Percentiles rank a stretch among this genome's conserved stretches.
Conservation (phyloP, 2,797 vertebrate species). For the Eutrigla gurnardus region DNA sequence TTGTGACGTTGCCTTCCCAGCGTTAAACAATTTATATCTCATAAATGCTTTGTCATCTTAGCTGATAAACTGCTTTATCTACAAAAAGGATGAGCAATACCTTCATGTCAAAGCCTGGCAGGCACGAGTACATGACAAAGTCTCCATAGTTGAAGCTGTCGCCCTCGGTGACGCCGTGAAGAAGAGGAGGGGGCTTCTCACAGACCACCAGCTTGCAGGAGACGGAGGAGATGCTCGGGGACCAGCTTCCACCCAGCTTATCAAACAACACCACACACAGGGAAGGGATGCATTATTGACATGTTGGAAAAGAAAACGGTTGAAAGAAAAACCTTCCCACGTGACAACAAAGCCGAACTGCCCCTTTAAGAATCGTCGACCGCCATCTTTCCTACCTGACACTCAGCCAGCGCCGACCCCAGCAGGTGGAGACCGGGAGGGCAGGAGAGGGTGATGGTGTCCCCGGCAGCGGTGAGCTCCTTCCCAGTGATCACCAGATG, state of each 20-base stretch:
- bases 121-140: slow-evolving; percentile 87
- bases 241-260: slow-evolving; percentile 90
- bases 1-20: too few relatives aligned
- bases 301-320: background rate
- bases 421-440: slow-evolving; percentile 88
- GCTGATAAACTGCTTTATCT: background rate
- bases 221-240: slow-evolving; percentile 86
- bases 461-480: slow-evolving; percentile 86
- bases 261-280: slow-evolving; percentile 29
- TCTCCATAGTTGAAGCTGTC: slow-evolving; percentile 87
- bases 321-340: too few relatives aligned
- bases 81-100: slow-evolving; percentile 72
- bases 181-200: slow-evolving; percentile 84
- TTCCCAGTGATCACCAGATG: slow-evolving; percentile 81
- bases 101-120: slow-evolving; percentile 91
- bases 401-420: slow-evolving; percentile 85
- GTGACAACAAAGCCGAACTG: too few relatives aligned
- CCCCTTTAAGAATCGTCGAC: background rate
- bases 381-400: slow-evolving; percentile 84
- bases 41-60: background rate
- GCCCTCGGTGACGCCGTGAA: slow-evolving; percentile 87
- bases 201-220: slow-evolving; percentile 89
- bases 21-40: background rate
- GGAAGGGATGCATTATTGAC: accelerated
- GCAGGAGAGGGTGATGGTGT: slow-evolving; percentile 87